A percentile compares a stretch with the other conserved stretches of the same genome.
These are phyloP conservation scores for Trinorchestia longiramus DNA, from an alignment of 1,140 invertebrate species.

Conservation along the genomic window DNA sequence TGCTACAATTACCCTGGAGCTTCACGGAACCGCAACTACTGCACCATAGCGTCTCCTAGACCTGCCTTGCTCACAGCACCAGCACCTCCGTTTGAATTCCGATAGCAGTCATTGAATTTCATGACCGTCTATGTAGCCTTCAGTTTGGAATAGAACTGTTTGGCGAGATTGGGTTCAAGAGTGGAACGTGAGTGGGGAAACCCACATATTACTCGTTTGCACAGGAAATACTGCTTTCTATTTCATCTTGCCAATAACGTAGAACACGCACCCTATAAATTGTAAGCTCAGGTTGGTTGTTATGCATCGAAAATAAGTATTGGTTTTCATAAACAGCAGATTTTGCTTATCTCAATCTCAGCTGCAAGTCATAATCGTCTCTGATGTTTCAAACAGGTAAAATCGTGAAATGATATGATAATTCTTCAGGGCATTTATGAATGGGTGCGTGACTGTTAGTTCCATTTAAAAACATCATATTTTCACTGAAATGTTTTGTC, in stretches of 20 bases:
- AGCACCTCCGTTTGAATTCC: background rate
- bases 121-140: background rate
- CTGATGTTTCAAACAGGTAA: too few species aligned
- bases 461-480: too few species aligned
- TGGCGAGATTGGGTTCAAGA: conserved; percentile 6
- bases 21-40: background rate
- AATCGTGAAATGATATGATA: too few species aligned
- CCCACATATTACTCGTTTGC: background rate
- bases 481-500: too few species aligned
- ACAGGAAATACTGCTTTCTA: background rate
- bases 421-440: too few species aligned
- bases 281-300: background rate
- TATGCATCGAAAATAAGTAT: background rate
- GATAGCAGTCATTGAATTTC: background rate
- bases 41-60: background rate
- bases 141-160: background rate
- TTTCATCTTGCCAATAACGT: background rate
- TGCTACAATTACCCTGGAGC: background rate
- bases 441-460: too few species aligned
- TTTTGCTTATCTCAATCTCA: background rate
- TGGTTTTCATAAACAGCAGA: background rate
- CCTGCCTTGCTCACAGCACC: background rate
- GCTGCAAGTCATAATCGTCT: too few species aligned
- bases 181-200: background rate
- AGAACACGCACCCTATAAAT: background rate